Evolutionary conservation across 2,113 vertebrate genomes (phyloP).

Genomic region (Chaetodon trifascialis): DNA sequence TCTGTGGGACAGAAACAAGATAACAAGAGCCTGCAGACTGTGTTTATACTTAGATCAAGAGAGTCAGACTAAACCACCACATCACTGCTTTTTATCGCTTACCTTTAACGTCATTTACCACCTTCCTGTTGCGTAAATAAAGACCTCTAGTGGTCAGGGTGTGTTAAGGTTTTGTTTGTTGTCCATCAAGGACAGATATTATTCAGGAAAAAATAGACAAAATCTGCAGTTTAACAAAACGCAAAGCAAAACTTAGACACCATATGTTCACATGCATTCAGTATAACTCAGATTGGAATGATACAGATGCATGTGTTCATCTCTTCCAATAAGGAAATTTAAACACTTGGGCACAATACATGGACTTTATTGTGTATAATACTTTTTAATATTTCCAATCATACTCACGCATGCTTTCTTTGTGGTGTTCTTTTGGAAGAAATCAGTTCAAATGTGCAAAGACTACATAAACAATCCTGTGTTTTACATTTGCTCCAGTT

Average conservation of each 20-base stretch:
- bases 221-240: no score
- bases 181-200: no score
- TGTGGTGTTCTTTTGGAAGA: background rate
- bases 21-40: background rate
- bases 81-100: background rate
- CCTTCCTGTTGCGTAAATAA: background rate
- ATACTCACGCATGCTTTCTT: background rate
- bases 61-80: background rate
- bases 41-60: slow-evolving; percentile 17
- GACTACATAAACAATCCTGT: background rate
- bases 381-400: background rate
- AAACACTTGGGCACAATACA: background rate
- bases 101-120: background rate
- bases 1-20: background rate
- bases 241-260: no score
- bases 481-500: slow-evolving; percentile 33
- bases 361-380: background rate
- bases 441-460: background rate
- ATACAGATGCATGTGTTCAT: background rate
- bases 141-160: slow-evolving; percentile 3
- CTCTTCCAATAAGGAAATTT: background rate
- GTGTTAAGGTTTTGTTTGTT: background rate
- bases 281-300: background rate
- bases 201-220: background rate
- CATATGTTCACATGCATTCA: background rate